Conservation (phyloP, 2,113 vertebrate genomes). For the Triplophysa siluroides region DNA sequence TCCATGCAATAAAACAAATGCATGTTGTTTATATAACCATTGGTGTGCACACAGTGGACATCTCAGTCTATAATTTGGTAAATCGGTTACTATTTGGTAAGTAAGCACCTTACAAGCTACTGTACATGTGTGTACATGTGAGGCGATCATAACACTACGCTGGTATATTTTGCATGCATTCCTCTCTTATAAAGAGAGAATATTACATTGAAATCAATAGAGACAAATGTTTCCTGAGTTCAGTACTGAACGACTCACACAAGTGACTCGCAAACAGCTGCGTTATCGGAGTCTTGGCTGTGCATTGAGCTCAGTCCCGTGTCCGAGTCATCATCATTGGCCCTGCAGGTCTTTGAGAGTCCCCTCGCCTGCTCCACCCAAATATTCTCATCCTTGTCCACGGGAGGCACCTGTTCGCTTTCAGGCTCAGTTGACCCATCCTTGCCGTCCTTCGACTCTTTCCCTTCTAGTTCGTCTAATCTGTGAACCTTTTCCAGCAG, state of each 20-base stretch:
- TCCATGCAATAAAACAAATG: constrained; percentile 31
- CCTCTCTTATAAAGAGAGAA: constrained; percentile 46
- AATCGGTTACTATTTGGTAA: constrained; percentile 31
- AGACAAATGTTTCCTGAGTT: constrained; percentile 46
- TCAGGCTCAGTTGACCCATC: constrained; percentile 41
- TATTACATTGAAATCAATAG: constrained; percentile 55
- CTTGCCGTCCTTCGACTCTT: constrained; percentile 30
- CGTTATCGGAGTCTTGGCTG: constrained; percentile 94
- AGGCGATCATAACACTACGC: constrained; percentile 1
- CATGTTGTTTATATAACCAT: constrained; percentile 17
- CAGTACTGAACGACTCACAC: constrained; percentile 71
- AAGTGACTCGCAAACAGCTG: constrained; percentile 88
- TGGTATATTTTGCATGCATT: constrained; percentile 45
- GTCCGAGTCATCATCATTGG: constrained; percentile 92
- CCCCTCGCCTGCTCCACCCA: constrained; percentile 85
- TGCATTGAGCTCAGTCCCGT: constrained; percentile 97
- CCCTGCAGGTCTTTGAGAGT: constrained; percentile 76
- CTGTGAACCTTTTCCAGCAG: constrained; percentile 80
- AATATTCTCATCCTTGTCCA: constrained; percentile 53
- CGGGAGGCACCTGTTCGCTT: constrained; percentile 35
- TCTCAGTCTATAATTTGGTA: constrained; percentile 33
- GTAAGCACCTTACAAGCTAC: constrained; percentile 30
- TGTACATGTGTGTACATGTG: constrained; percentile 19
- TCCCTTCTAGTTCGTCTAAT: constrained; percentile 69
- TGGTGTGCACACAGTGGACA: constrained; percentile 20